phyloP scores from a whole-genome alignment of 2,113 vertebrate species.

The Leptocoma aspasia region DNA sequence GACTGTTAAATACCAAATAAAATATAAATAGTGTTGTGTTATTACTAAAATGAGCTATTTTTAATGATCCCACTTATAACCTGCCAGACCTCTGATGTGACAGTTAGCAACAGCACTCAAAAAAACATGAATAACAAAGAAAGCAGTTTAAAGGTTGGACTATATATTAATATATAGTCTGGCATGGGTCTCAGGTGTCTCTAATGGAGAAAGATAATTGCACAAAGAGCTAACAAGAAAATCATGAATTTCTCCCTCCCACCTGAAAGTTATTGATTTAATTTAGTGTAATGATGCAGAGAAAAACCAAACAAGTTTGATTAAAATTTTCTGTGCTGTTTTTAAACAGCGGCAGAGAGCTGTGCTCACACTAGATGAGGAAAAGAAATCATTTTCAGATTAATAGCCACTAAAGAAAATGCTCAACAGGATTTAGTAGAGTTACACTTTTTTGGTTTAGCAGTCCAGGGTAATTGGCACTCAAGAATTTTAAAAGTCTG shows the following conservation, averaged over 20 bases:
- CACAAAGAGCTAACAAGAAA: constrained; percentile 26
- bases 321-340: constrained; percentile 18
- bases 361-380: background rate
- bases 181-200: background rate
- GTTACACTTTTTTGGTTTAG: background rate
- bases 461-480: background rate
- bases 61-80: constrained; percentile 41
- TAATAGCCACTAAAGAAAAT: background rate
- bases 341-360: background rate
- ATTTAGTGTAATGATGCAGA: constrained; percentile 29
- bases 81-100: background rate
- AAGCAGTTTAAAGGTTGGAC: constrained; percentile 13
- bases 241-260: constrained; percentile 4
- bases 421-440: background rate
- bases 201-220: constrained; percentile 19
- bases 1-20: constrained; percentile 40
- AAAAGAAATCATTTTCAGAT: constrained; percentile 3
- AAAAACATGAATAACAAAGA: constrained; percentile 35
- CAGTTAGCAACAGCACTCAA: background rate
- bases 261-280: constrained; percentile 48
- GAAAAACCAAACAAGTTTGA: constrained; percentile 18
- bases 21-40: constrained; percentile 19
- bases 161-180: background rate
- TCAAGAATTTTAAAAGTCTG: background rate
- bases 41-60: constrained; percentile 50